These are phyloP conservation scores for Ophion slaviceki DNA, from an alignment of 2,888 invertebrate species.

Conservation along the genomic window DNA sequence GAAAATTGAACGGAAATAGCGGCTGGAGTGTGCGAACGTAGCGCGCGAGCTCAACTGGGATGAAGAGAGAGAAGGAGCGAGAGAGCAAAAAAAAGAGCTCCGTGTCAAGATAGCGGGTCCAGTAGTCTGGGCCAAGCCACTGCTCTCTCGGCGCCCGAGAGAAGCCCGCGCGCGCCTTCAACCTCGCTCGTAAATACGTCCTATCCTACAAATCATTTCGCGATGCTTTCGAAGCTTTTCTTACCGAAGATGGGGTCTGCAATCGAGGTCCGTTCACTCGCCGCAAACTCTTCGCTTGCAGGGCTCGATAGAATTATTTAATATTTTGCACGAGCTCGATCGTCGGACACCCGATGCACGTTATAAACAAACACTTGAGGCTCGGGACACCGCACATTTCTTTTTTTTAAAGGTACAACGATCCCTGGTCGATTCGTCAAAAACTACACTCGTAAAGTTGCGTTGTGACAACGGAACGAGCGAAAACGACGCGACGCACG, in stretches of 20 bases:
- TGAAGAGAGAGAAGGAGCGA: slow-evolving; percentile 46
- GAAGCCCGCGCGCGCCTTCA: slow-evolving; percentile 41
- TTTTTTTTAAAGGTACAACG: not conserved
- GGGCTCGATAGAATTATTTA: not conserved
- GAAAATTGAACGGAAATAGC: slow-evolving; percentile 45
- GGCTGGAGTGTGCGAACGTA: slow-evolving; percentile 31
- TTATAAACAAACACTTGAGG: not conserved
- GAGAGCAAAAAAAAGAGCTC: slow-evolving; percentile 47
- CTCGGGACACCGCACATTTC: not conserved
- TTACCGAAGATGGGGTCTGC: not conserved
- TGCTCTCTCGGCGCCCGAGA: slow-evolving; percentile 38
- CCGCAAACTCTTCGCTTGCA: not conserved
- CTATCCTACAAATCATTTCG: slow-evolving; percentile 28
- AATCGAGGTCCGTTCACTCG: not conserved
- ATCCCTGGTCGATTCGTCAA: not conserved
- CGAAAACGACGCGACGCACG: slow-evolving; percentile 24
- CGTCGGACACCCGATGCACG: not conserved
- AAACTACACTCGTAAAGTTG: slow-evolving; percentile 21
- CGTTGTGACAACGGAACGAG: slow-evolving; percentile 20
- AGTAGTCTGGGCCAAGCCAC: slow-evolving; percentile 64
- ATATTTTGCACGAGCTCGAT: not conserved
- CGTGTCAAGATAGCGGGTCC: slow-evolving; percentile 71
- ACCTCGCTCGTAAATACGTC: slow-evolving; percentile 34
- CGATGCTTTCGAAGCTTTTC: not conserved
- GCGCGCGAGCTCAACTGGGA: slow-evolving; percentile 64